A percentile compares a stretch with the other conserved stretches of the same genome.
Evolutionary conservation across 2,888 invertebrate genomes (phyloP).

Genomic region (Drosophila histrio): DNA sequence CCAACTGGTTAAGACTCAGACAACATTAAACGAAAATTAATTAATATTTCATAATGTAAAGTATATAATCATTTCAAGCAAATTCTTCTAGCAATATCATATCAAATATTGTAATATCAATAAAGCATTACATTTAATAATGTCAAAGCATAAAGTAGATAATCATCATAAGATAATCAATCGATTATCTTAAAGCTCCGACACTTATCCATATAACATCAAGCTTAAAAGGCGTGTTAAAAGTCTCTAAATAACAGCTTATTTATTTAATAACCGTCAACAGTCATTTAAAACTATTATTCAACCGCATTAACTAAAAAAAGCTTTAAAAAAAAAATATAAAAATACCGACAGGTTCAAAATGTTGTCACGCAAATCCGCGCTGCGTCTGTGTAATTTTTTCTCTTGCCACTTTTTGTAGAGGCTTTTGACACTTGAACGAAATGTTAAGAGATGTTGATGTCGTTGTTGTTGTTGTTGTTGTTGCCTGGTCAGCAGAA

Average conservation of each 20-base stretch:
- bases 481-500: constrained; percentile 18
- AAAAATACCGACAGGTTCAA: constrained; percentile 4
- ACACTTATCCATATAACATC: neutral
- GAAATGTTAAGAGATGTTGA: constrained; percentile 27
- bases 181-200: neutral
- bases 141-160: neutral
- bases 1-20: no score
- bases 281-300: constrained; percentile 61
- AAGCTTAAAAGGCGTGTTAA: constrained; percentile 32
- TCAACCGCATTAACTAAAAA: constrained; percentile 39
- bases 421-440: constrained; percentile 19
- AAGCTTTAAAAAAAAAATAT: constrained; percentile 4
- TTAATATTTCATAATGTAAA: no score
- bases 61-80: neutral
- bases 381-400: constrained; percentile 11
- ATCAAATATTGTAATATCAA: no score
- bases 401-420: constrained; percentile 11
- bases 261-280: constrained; percentile 67
- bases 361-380: constrained; percentile 45
- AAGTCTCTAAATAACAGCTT: constrained; percentile 57
- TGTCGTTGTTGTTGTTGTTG: neutral
- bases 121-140: neutral
- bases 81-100: no score
- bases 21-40: no score
- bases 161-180: neutral